Evolutionary conservation across 2,888 invertebrate genomes (phyloP).

Genomic region (Heliconius aoede): DNA sequence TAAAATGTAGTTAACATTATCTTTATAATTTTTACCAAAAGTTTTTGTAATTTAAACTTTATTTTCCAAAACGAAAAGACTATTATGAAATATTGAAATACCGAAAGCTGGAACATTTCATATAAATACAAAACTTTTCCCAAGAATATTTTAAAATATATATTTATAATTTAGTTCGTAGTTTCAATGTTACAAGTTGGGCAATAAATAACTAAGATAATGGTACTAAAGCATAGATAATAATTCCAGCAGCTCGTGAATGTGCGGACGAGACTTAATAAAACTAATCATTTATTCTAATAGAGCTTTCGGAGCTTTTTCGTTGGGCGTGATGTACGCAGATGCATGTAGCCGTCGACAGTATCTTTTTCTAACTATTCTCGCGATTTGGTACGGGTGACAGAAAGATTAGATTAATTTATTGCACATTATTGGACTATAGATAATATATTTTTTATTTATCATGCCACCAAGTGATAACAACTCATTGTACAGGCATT

Average conservation of each 20-base stretch:
- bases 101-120: conserved; percentile 1
- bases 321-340: too few relatives aligned
- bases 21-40: neutral
- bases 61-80: neutral
- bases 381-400: too few relatives aligned
- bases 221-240: conserved; percentile 16
- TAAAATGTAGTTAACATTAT: too few relatives aligned
- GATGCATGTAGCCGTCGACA: too few relatives aligned
- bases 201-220: conserved; percentile 43
- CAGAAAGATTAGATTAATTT: too few relatives aligned
- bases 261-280: conserved; percentile 10
- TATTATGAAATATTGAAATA: neutral
- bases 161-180: conserved; percentile 22
- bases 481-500: too few relatives aligned
- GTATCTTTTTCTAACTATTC: too few relatives aligned
- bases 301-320: neutral
- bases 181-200: conserved; percentile 31
- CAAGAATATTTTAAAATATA: conserved; percentile 21
- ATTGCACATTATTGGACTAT: too few relatives aligned
- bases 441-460: too few relatives aligned
- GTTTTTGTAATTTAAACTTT: neutral
- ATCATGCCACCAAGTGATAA: too few relatives aligned
- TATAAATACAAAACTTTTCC: conserved; percentile 5
- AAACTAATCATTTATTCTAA: neutral
- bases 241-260: conserved; percentile 6